Conservation (phyloP, 2,797 vertebrate species). For the Anomalospiza imberbis region DNA sequence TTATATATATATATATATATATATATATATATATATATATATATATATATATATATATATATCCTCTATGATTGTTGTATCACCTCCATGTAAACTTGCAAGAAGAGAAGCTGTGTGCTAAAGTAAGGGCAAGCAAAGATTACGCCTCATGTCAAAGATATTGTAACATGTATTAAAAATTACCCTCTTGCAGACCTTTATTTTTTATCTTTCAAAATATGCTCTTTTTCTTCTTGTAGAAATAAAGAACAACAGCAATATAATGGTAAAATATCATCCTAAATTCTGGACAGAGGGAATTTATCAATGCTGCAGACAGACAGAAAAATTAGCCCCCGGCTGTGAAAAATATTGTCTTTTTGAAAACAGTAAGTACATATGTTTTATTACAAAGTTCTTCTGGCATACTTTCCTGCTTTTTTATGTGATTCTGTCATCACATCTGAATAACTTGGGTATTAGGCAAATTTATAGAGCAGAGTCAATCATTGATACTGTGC, state of each 20-base stretch:
- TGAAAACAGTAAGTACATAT: constrained; percentile 81
- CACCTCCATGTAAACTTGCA: background rate
- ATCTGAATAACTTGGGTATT: background rate
- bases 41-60: background rate
- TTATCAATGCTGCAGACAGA: constrained; percentile 93
- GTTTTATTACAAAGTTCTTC: background rate
- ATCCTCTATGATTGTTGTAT: background rate
- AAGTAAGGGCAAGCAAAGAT: background rate
- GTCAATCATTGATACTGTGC: background rate
- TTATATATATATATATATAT: background rate
- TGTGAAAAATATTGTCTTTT: constrained; percentile 90
- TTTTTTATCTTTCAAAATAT: background rate
- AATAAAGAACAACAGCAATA: constrained; percentile 85
- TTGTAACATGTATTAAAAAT: background rate
- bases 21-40: too few species aligned
- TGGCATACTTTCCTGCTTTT: background rate
- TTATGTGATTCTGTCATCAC: background rate
- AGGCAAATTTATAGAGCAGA: background rate
- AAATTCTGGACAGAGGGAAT: constrained; percentile 91
- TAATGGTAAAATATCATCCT: constrained; percentile 90
- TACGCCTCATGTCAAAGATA: background rate
- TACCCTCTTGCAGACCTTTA: background rate
- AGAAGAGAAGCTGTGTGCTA: background rate
- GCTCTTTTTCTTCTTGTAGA: constrained; percentile 68
- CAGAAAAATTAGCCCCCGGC: constrained; percentile 87